A percentile compares a stretch with the other conserved stretches of the same genome.
phyloP scores from a whole-genome alignment of 1,140 invertebrate species.

The Drosophila baimaii region DNA sequence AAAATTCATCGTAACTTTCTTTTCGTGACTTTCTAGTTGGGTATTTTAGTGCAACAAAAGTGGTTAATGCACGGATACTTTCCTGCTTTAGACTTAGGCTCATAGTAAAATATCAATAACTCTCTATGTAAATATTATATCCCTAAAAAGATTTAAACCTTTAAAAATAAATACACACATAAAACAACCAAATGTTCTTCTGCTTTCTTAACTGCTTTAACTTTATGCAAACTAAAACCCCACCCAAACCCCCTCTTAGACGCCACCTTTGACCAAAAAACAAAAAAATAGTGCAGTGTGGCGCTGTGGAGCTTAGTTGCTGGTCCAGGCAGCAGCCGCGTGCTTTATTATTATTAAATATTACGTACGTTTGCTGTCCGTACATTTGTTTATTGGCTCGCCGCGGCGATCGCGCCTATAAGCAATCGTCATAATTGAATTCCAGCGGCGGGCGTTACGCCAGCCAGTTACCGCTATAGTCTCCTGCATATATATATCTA shows the following conservation, averaged over 20 bases:
- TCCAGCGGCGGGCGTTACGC: constrained; percentile 77
- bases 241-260: neutral
- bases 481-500: constrained; percentile 21
- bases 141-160: too few relatives aligned
- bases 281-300: constrained; percentile 10
- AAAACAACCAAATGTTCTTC: too few relatives aligned
- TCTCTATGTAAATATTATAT: too few relatives aligned
- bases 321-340: constrained; percentile 53
- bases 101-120: too few relatives aligned
- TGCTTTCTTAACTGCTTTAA: neutral
- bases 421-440: constrained; percentile 80
- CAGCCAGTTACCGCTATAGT: constrained; percentile 60
- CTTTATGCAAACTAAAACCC: neutral
- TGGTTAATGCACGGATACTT: too few relatives aligned
- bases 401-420: constrained; percentile 66
- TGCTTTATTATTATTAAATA: constrained; percentile 80
- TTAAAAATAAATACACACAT: too few relatives aligned
- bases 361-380: constrained; percentile 77
- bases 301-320: constrained; percentile 35
- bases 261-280: constrained; percentile 1
- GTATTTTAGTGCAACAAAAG: neutral
- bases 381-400: constrained; percentile 81
- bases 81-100: too few relatives aligned
- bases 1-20: too few relatives aligned
- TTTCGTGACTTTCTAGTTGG: neutral